phyloP scores from a whole-genome alignment of 2,888 invertebrate species.

The Serrognathus titanus region DNA sequence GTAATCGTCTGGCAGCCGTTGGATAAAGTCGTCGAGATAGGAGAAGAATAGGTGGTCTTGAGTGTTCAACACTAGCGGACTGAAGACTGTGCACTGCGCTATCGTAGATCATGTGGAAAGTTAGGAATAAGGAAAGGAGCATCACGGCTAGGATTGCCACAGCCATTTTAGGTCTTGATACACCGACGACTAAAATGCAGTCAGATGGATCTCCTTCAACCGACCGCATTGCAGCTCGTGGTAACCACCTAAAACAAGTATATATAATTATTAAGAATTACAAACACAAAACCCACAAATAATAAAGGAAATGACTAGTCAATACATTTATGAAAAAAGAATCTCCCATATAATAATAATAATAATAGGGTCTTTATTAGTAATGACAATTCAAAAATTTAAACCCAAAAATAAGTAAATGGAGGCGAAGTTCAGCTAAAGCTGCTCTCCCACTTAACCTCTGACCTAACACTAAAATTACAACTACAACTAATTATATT shows the following conservation, averaged over 20 bases:
- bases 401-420: no score
- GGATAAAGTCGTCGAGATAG: slow-evolving; percentile 50
- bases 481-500: no score
- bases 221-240: slow-evolving; percentile 77
- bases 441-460: no score
- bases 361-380: no score
- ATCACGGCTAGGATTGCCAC: slow-evolving; percentile 76
- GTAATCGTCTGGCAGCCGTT: slow-evolving; percentile 60
- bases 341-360: no score
- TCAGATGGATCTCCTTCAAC: slow-evolving; percentile 81
- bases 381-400: no score
- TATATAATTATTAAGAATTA: not conserved
- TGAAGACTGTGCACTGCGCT: slow-evolving; percentile 79
- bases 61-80: slow-evolving; percentile 48
- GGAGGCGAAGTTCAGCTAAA: no score
- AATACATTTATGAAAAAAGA: no score
- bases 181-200: slow-evolving; percentile 79
- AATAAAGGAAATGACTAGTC: no score
- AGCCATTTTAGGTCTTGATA: slow-evolving; percentile 81
- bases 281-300: not conserved
- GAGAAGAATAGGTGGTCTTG: slow-evolving; percentile 50
- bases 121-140: slow-evolving; percentile 77
- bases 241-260: slow-evolving; percentile 66
- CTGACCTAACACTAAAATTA: no score
- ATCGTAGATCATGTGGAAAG: slow-evolving; percentile 82